Evolutionary conservation across 2,888 invertebrate genomes (phyloP).

Genomic region (Eurytoma californica): DNA sequence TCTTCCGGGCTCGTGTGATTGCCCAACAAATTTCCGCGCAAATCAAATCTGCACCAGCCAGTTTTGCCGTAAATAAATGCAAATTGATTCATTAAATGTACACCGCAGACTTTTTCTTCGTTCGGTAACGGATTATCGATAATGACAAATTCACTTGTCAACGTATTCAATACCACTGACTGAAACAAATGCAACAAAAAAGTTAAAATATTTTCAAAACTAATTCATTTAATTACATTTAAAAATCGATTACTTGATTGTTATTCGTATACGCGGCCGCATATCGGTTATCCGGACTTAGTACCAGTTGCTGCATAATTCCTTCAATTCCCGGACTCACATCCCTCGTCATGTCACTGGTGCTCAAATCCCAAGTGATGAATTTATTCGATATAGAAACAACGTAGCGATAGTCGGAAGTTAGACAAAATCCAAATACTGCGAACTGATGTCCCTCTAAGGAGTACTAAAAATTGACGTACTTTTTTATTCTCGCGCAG

Average conservation of each 20-base stretch:
- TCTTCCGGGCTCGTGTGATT: constrained; percentile 78
- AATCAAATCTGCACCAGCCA: constrained; percentile 86
- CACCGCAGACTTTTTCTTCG: constrained; percentile 80
- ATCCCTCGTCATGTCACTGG: constrained; percentile 95
- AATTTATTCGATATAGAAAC: constrained; percentile 97
- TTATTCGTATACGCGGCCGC: constrained; percentile 97
- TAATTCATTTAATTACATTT: too few species aligned
- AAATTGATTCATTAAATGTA: constrained; percentile 82
- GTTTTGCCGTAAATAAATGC: constrained; percentile 86
- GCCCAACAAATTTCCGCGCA: constrained; percentile 84
- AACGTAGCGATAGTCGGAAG: constrained; percentile 93
- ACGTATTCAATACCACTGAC: constrained; percentile 92
- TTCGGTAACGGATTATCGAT: constrained; percentile 90
- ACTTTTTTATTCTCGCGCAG: not conserved
- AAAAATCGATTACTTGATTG: constrained; percentile 81
- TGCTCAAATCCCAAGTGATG: constrained; percentile 97
- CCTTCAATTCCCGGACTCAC: constrained; percentile 96
- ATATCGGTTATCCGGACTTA: constrained; percentile 97
- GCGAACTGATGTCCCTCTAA: constrained; percentile 99
- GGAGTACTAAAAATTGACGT: constrained; percentile 81
- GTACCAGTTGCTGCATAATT: constrained; percentile 94
- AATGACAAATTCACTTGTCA: constrained; percentile 93
- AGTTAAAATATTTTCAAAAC: not conserved
- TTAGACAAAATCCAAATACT: constrained; percentile 93
- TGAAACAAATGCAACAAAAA: constrained; percentile 66